phyloP scores from a whole-genome alignment of 2,888 invertebrate species.

The Oscheius sp. region DNA sequence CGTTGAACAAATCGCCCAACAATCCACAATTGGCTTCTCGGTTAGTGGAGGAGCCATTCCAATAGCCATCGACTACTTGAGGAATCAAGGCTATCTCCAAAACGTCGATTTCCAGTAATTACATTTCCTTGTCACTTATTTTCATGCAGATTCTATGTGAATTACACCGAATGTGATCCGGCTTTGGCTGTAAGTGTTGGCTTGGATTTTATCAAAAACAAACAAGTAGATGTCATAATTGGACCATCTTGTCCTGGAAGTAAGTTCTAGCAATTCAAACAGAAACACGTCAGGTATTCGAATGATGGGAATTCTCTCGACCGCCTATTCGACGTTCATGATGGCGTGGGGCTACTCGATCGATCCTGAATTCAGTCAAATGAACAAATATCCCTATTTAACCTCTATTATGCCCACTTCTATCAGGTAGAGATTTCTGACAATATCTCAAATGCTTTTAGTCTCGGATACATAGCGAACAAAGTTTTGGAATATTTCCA shows the following conservation, averaged over 20 bases:
- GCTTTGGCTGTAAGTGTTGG: slow-evolving; percentile 33
- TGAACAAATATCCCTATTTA: slow-evolving; percentile 35
- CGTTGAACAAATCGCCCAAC: neutral
- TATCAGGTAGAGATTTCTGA: slow-evolving; percentile 15
- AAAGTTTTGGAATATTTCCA: slow-evolving; percentile 34
- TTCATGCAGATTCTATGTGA: slow-evolving; percentile 33
- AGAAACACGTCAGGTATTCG: slow-evolving; percentile 14
- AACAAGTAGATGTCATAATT: slow-evolving; percentile 53
- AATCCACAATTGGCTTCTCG: slow-evolving; percentile 32
- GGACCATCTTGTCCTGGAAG: slow-evolving; percentile 53
- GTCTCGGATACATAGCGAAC: slow-evolving; percentile 34
- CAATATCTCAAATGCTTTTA: slow-evolving; percentile 24
- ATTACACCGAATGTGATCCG: slow-evolving; percentile 44
- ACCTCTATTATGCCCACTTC: slow-evolving; percentile 34
- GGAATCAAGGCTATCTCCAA: slow-evolving; percentile 28
- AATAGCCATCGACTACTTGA: slow-evolving; percentile 34
- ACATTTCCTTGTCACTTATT: neutral
- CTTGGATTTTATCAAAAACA: slow-evolving; percentile 45
- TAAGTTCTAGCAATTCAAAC: neutral
- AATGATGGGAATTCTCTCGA: slow-evolving; percentile 35
- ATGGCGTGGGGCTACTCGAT: slow-evolving; percentile 44
- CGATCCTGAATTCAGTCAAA: slow-evolving; percentile 32
- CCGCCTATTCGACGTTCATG: slow-evolving; percentile 34
- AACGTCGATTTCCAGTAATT: slow-evolving; percentile 40
- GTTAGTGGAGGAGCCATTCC: slow-evolving; percentile 41